Conservation (phyloP, 2,888 invertebrate species). For the Chrysopilus asiliformis region DNA sequence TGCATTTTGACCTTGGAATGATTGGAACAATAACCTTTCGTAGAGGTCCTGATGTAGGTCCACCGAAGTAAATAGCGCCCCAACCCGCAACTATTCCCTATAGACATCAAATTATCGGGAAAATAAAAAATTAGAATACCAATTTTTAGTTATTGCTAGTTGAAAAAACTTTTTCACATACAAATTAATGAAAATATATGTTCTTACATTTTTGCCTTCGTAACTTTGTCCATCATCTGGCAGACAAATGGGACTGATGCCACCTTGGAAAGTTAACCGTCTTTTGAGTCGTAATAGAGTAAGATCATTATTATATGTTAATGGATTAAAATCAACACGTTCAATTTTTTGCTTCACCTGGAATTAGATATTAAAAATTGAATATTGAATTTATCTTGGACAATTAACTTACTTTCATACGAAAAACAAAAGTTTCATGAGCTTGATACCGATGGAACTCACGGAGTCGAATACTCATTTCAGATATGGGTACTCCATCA, state of each 20-base stretch:
- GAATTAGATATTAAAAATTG: too few species aligned
- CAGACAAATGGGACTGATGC: not conserved
- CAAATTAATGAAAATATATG: too few species aligned
- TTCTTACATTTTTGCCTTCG: slow-evolving; percentile 13
- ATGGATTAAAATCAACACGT: not conserved
- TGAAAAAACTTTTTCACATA: not conserved
- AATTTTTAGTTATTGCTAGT: too few species aligned
- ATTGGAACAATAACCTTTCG: not conserved
- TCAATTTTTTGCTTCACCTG: too few species aligned
- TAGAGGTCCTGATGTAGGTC: not conserved
- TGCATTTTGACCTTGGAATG: not conserved
- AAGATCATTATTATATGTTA: not conserved
- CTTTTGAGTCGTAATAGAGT: not conserved
- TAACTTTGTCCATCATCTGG: not conserved
- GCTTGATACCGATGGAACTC: too few species aligned
- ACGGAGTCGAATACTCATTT: not conserved
- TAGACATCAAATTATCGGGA: too few species aligned
- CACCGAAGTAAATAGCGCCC: not conserved
- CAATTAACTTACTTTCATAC: too few species aligned
- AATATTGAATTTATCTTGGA: too few species aligned
- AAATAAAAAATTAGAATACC: too few species aligned
- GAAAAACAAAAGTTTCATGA: too few species aligned
- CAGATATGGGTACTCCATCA: not conserved
- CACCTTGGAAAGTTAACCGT: not conserved
- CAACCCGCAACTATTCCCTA: not conserved